These are phyloP conservation scores for Leptodactylus fallax DNA, from an alignment of 2,797 vertebrate genomes.

Conservation along the genomic window DNA sequence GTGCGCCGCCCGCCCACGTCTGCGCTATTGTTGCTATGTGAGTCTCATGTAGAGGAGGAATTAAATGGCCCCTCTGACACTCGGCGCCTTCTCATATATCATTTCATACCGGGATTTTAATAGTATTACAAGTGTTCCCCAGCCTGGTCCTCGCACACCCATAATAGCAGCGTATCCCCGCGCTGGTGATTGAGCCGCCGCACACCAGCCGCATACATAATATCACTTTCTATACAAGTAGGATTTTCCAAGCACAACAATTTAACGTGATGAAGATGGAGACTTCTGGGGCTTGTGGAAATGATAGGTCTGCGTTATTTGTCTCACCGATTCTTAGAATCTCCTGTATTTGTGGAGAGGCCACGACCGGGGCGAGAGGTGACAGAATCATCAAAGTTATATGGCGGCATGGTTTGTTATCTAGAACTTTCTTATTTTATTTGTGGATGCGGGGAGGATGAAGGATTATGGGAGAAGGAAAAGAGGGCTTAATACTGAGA, in stretches of 20 bases:
- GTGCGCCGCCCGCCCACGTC: conserved; percentile 22
- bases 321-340: background rate
- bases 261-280: background rate
- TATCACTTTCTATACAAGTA: background rate
- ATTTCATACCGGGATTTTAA: conserved; percentile 36
- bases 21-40: background rate
- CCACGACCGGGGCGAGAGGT: background rate
- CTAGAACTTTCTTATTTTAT: background rate
- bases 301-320: background rate
- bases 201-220: conserved; percentile 25
- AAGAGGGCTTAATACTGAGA: too few relatives aligned
- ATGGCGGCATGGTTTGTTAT: background rate
- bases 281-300: background rate
- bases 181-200: conserved; percentile 27
- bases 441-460: background rate
- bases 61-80: conserved; percentile 40
- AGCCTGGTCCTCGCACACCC: conserved; percentile 28
- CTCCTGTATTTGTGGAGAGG: background rate
- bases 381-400: background rate
- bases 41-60: conserved; percentile 15
- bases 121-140: conserved; percentile 51
- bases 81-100: conserved; percentile 27
- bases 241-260: conserved; percentile 3
- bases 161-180: conserved; percentile 38
- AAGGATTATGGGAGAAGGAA: background rate